Conservation (phyloP, 1,140 invertebrate species). For the Ericerus pela region DNA sequence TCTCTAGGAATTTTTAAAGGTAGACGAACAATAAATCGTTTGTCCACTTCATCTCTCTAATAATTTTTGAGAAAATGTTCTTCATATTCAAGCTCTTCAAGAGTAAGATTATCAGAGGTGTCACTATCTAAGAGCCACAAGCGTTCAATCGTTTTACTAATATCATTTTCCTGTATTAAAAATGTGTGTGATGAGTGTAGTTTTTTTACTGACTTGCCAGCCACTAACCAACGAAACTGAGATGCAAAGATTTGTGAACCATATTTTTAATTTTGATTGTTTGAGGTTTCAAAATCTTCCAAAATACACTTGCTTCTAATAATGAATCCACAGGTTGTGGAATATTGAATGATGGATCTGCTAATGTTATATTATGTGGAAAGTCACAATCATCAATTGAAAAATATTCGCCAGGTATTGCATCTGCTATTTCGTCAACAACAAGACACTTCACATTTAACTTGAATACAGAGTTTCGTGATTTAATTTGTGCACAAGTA, state of each 20-base stretch:
- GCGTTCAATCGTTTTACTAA: background rate
- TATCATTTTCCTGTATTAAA: background rate
- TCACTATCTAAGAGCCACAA: slow-evolving; percentile 12
- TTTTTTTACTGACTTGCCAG: background rate
- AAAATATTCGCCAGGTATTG: background rate
- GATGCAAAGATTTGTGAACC: background rate
- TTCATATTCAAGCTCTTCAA: background rate
- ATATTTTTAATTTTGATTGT: background rate
- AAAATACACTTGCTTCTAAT: background rate
- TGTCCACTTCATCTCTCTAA: background rate
- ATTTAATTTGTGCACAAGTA: background rate
- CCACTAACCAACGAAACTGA: background rate
- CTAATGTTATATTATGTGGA: background rate
- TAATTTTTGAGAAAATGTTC: background rate
- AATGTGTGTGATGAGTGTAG: background rate
- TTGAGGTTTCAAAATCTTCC: background rate
- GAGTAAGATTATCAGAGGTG: too few relatives aligned
- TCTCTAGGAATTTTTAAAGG: background rate
- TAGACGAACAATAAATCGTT: background rate
- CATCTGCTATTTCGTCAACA: background rate
- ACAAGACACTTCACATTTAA: background rate
- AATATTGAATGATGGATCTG: slow-evolving; percentile 2
- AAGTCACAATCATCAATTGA: background rate
- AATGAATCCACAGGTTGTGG: background rate
- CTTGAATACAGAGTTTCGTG: background rate